A percentile compares a stretch with the other conserved stretches of the same genome.
Conservation (phyloP, 2,113 vertebrate genomes). For the Serilophus lunatus region DNA sequence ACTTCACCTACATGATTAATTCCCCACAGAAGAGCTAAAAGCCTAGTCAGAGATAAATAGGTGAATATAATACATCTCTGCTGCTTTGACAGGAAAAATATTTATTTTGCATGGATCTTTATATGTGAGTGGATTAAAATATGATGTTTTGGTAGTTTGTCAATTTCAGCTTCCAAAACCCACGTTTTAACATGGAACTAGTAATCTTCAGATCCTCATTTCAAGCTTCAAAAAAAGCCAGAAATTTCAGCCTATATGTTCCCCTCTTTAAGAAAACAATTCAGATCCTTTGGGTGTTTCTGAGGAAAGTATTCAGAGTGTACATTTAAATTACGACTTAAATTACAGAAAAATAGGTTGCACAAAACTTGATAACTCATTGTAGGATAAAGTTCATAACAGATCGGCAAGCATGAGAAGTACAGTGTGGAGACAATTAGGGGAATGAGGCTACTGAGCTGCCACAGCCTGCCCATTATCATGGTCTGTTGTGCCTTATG, state of each 20-base stretch:
- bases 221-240: background rate
- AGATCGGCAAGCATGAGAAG: background rate
- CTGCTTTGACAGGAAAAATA: background rate
- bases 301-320: background rate
- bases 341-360: background rate
- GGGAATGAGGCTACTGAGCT: background rate
- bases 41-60: background rate
- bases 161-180: background rate
- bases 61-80: background rate
- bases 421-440: background rate
- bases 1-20: background rate
- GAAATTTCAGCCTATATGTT: background rate
- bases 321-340: background rate
- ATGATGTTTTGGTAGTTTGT: background rate
- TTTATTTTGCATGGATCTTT: background rate
- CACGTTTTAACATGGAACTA: background rate
- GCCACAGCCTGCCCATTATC: background rate
- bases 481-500: fast-evolving
- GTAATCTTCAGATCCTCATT: background rate
- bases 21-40: background rate
- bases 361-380: background rate
- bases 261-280: background rate
- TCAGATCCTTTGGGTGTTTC: background rate
- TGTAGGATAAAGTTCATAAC: background rate
- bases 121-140: background rate